phyloP scores from a whole-genome alignment of 2,113 vertebrate species.

The Fukomys damarensis region DNA sequence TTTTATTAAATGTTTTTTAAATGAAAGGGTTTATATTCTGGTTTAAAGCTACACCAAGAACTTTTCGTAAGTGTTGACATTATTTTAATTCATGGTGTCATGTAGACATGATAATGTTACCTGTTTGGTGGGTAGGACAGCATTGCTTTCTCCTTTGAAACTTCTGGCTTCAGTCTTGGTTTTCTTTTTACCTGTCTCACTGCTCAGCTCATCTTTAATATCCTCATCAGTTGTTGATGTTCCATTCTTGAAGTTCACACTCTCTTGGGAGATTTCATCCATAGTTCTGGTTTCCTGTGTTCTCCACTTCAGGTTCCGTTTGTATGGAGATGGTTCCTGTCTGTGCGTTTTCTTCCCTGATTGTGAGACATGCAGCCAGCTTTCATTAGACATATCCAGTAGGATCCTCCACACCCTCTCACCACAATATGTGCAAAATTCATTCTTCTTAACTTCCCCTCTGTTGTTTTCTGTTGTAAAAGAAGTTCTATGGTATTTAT shows the following conservation, averaged over 20 bases:
- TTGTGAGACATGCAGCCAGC: neutral
- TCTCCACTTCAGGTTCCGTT: neutral
- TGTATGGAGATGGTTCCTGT: neutral
- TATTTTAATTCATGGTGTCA: neutral
- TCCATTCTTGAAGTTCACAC: neutral
- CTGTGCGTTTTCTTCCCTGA: neutral
- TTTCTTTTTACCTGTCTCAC: neutral
- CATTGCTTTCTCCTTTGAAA: neutral
- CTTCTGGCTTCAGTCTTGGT: neutral
- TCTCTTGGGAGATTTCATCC: neutral
- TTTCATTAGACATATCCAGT: neutral
- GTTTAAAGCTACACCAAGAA: neutral
- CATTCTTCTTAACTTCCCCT: neutral
- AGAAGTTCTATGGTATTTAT: neutral
- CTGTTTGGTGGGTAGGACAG: neutral
- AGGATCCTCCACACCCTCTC: neutral
- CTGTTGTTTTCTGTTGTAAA: neutral
- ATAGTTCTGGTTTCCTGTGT: neutral
- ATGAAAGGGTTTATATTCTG: neutral
- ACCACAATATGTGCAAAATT: neutral
- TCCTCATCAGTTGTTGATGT: neutral
- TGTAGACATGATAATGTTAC: neutral
- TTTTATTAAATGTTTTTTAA: neutral
- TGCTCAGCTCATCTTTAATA: neutral
- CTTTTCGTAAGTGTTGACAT: constrained; percentile 10